These are phyloP conservation scores for Sitobion miscanthi DNA, from an alignment of 1,140 invertebrate species.

Conservation along the genomic window DNA sequence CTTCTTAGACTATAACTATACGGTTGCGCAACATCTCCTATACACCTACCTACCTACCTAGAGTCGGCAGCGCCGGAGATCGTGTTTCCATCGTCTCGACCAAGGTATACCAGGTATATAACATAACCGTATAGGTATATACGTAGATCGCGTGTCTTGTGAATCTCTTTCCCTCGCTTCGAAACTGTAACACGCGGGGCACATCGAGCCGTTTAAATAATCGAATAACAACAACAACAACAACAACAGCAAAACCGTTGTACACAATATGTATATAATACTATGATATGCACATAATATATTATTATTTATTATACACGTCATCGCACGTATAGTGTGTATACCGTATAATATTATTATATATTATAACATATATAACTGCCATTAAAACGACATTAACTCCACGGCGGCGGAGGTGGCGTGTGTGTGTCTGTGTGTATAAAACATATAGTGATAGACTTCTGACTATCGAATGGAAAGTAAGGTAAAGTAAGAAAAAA, in stretches of 20 bases:
- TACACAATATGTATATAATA: background rate
- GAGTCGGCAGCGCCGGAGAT: background rate
- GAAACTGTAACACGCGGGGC: slow-evolving; percentile 31
- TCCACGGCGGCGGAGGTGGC: background rate
- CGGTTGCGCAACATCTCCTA: slow-evolving; percentile 1
- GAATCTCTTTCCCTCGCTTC: background rate
- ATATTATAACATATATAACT: background rate
- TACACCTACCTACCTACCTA: background rate
- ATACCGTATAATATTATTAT: background rate
- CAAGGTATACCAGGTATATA: background rate
- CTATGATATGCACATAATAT: background rate
- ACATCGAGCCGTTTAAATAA: slow-evolving; percentile 34
- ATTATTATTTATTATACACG: background rate
- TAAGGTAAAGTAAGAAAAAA: background rate
- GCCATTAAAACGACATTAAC: background rate
- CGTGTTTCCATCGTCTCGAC: slow-evolving; percentile 15
- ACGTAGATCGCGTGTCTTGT: background rate
- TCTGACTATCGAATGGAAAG: background rate
- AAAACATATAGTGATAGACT: background rate
- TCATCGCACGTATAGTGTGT: background rate
- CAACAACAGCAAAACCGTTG: background rate
- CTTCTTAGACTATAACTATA: background rate
- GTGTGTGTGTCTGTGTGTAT: background rate
- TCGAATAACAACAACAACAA: background rate
- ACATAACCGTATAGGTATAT: background rate